Base-by-base conservation (phyloP, 2,888 invertebrate species). In the Xestia rhomboidea region DNA sequence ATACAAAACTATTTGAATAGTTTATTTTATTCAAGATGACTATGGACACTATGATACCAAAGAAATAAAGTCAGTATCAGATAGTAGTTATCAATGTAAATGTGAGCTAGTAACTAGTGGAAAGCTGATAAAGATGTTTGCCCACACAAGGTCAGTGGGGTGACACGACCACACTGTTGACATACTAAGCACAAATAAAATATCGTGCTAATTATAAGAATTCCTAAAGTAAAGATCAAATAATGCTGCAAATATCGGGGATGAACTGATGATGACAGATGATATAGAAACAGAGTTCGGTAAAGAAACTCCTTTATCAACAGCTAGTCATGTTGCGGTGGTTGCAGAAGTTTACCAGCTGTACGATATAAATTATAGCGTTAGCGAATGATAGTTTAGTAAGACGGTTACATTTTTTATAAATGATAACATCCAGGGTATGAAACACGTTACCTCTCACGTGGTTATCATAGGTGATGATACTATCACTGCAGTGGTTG, bases 41-140 rank as follows among this genome's bases (percentile, higher is more conserved):
- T 11, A 41, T 41, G 41, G 41, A 41, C 30, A 44, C 18, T 63
- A 60, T 51, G 67, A 51, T 60, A n/a, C 18, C 24, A 51, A 49
- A 68, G 27, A 68, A 60, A 18, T 24, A 24, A 38, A 73, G 69
- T 66, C 64, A n/a, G 21, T 75, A 21, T 60, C 64, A 68, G 51
- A 70, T 75, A 76, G 44, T 73, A 8, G 49, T 74, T 84, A 78
- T 54, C 38, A 73, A 57, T 76, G 38, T 68, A 73, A 77, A 77
- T 77, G 60, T 71, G 70, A 79, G 68, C 54, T 77, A 75, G 75
- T 75, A 79, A 77, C 83, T 85, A 85, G 82, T 75, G 73, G 79
- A 79, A 79, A 78, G 63, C 86, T 88, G 88, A 88, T 91, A 90
- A 90, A 87, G 77, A 86, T 90, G 84, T 89, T 88, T 87, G 76